Evolutionary conservation across 2,888 invertebrate genomes (phyloP).

Genomic region (Macrosiphum euphorbiae): DNA sequence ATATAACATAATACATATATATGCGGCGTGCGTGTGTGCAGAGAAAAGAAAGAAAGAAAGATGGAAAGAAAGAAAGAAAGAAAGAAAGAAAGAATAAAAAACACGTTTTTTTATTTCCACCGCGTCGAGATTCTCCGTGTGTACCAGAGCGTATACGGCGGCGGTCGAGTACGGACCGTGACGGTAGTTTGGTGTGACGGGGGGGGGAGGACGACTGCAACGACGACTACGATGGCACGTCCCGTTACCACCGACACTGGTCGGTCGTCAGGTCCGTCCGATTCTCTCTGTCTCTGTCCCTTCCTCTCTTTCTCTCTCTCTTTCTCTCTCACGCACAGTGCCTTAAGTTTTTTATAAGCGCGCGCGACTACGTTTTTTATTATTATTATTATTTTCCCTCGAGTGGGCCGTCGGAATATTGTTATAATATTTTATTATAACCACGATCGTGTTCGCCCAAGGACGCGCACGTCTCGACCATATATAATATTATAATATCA

Average conservation of each 20-base stretch:
- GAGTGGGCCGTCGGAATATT: constrained; percentile 2
- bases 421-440: constrained; percentile 13
- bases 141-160: constrained; percentile 61
- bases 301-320: not conserved
- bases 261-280: not conserved
- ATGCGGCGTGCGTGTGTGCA: not conserved
- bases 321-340: not conserved
- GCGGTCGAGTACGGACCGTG: constrained; percentile 35
- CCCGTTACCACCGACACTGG: constrained; percentile 47
- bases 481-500: not conserved
- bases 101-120: constrained; percentile 41
- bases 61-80: not conserved
- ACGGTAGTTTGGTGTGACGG: not conserved
- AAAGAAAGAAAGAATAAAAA: constrained; percentile 45
- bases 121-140: constrained; percentile 63
- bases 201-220: not conserved
- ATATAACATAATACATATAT: not conserved
- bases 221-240: constrained; percentile 48
- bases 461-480: constrained; percentile 20
- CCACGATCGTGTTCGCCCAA: constrained; percentile 39
- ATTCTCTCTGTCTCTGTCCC: not conserved
- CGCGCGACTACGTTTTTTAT: not conserved
- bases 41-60: not conserved
- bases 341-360: not conserved
- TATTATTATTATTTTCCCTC: constrained; percentile 24